Conservation (phyloP, 1,140 invertebrate genomes). For the Drosophila sp. region DNA sequence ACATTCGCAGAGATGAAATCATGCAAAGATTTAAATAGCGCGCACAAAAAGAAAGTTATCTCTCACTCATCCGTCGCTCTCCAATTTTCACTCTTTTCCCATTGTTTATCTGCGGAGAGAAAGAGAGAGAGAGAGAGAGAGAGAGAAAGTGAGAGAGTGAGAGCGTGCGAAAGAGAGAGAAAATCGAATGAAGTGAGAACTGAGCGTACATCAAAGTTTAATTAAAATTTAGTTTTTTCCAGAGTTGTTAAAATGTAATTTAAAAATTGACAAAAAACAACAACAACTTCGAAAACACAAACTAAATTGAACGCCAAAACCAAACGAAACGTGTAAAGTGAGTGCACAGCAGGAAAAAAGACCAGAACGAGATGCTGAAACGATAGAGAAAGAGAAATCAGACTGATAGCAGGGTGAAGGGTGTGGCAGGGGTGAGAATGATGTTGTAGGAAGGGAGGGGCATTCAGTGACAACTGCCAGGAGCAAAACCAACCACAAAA, state of each 20-base stretch:
- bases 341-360: constrained; percentile 6
- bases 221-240: constrained; percentile 59
- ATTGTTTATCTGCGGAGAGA: too few species aligned
- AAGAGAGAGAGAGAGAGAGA: too few species aligned
- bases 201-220: constrained; percentile 63
- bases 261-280: constrained; percentile 59
- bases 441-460: too few species aligned
- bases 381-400: background rate
- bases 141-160: too few species aligned
- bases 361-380: background rate
- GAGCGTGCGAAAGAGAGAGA: too few species aligned
- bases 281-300: constrained; percentile 27
- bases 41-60: background rate
- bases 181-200: too few species aligned
- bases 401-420: background rate
- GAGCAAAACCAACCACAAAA: constrained; percentile 52
- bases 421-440: too few species aligned
- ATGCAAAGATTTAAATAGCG: constrained; percentile 14
- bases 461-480: constrained; percentile 38
- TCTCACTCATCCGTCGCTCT: background rate
- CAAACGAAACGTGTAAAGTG: constrained; percentile 47
- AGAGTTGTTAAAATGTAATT: constrained; percentile 71
- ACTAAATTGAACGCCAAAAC: constrained; percentile 51
- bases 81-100: background rate
- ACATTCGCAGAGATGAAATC: background rate